A percentile compares a stretch with the other conserved stretches of the same genome.
Evolutionary conservation across 2,888 invertebrate genomes (phyloP).

Genomic region (Ceratothoa steindachneri): DNA sequence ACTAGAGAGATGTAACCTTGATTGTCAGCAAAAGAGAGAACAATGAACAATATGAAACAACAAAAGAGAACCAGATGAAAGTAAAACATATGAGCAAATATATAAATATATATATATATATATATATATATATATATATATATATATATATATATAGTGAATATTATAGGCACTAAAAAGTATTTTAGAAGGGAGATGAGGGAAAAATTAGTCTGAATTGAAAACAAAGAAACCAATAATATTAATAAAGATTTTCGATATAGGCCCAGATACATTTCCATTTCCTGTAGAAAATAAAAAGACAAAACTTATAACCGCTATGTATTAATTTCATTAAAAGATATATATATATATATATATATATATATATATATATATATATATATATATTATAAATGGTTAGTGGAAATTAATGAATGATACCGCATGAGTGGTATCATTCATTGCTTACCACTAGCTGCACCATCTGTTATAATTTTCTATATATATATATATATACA

Average conservation of each 20-base stretch:
- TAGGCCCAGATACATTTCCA: neutral
- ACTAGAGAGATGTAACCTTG: too few relatives aligned
- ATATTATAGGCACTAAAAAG: neutral
- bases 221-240: slow-evolving; percentile 3
- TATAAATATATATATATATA: neutral
- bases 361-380: slow-evolving; percentile 15
- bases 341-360: neutral
- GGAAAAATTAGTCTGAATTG: neutral
- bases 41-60: too few relatives aligned
- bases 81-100: neutral
- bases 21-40: too few relatives aligned
- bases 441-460: too few relatives aligned
- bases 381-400: slow-evolving; percentile 14
- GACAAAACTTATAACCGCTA: neutral
- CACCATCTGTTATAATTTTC: too few relatives aligned
- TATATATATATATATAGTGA: neutral
- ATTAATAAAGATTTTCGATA: slow-evolving; percentile 15
- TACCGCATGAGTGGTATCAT: too few relatives aligned
- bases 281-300: neutral
- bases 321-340: neutral
- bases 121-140: neutral
- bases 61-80: too few relatives aligned
- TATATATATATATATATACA: too few relatives aligned
- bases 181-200: neutral
- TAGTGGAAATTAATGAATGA: too few relatives aligned